Base-by-base conservation (phyloP, 2,113 vertebrate species). In the Marmota flaviventris region DNA sequence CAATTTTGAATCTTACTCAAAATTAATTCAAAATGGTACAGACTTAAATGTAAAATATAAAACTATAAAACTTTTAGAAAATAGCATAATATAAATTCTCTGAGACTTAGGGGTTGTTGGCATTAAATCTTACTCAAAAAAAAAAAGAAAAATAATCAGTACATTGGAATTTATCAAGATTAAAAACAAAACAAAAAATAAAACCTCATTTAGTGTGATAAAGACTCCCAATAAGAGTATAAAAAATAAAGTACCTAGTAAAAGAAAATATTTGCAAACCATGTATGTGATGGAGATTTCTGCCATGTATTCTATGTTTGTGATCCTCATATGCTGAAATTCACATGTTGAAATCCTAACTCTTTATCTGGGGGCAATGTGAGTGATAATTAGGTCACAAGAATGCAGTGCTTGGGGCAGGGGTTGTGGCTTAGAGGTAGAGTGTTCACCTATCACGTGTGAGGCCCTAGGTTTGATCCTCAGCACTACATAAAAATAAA, bases 251-350 rank as follows among this genome's bases (percentile, higher is more conserved):
- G 12, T 83, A 83, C 4, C 65, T 25, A 77, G 16, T 82, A 58
- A 29, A 14, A 94, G n/a, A 94, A 94, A 88, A 77, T 51, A 77
- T 87, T 87, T 77, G 51, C 63, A 70, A 88, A 53, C 25, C 17
- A 69, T 1, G 2, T 42, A 24, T 87, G 27, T 91, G 61, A 70
- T 5, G 51, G 22, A 81, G 48, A 27, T 82, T 10, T 94, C 9
- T 63, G 9, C 32, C 45, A 27, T 18, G 9, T 9, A 72, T 20
- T 72, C 13, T 58, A 34, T 11, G 8, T 56, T 70, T 72, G 4
- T 45, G 48, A 18, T 20, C 20, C 9, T 73, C n/a, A 27, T 8
- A 69, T 25, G 22, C 24, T 69, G 25, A 42, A 61, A 61, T 83
- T 83, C 37, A 48, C 29, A 75, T 37, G 42, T 48, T 92, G 16